Evolutionary conservation across 2,888 invertebrate genomes (phyloP).

Genomic region (Morpho deidamia): DNA sequence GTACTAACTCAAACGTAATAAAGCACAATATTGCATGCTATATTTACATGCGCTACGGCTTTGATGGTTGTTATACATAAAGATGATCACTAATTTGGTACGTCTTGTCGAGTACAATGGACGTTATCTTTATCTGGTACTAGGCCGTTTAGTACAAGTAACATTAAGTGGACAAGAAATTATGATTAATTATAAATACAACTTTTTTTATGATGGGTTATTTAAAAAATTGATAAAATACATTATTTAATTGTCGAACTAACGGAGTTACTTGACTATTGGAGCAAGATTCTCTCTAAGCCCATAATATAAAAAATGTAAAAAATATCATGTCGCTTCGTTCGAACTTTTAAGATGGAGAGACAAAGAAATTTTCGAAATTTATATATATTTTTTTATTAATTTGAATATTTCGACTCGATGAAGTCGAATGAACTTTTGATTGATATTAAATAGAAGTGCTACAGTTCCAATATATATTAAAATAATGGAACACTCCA

Average conservation of each 20-base stretch:
- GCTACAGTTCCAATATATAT: too few species aligned
- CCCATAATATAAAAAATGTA: too few species aligned
- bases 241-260: background rate
- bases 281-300: too few species aligned
- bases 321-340: too few species aligned
- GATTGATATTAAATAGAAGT: too few species aligned
- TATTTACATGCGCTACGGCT: background rate
- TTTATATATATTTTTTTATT: too few species aligned
- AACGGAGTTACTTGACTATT: too few species aligned
- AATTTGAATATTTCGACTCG: too few species aligned
- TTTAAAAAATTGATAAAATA: conserved; percentile 1
- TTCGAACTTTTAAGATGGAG: too few species aligned
- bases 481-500: too few species aligned
- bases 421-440: too few species aligned
- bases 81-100: conserved; percentile 7
- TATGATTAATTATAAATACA: conserved; percentile 1
- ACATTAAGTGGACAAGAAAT: background rate
- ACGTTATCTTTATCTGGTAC: conserved; percentile 2
- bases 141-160: background rate
- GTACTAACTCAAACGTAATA: background rate
- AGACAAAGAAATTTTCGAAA: too few species aligned
- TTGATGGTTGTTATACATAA: background rate
- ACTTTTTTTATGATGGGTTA: background rate
- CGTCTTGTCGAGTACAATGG: conserved; percentile 9
- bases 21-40: background rate